Evolutionary conservation across 1,140 invertebrate genomes (phyloP).

Genomic region (Hestina assimilis): DNA sequence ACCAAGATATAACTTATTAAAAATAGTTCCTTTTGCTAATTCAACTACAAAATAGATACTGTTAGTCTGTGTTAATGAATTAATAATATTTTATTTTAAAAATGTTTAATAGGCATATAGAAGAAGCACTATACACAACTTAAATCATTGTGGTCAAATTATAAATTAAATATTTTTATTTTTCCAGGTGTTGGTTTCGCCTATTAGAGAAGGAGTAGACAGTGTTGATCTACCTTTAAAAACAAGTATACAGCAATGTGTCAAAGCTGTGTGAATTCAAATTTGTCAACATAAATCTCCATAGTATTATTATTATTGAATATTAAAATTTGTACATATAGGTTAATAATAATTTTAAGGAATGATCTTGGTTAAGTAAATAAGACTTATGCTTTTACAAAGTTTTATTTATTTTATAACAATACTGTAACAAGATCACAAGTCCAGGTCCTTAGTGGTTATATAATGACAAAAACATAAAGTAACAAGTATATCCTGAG

Average conservation of each 20-base stretch:
- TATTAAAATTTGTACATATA: slow-evolving; percentile 55
- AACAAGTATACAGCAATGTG: slow-evolving; percentile 39
- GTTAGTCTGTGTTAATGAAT: too few relatives aligned
- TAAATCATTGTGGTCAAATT: too few relatives aligned
- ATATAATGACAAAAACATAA: too few relatives aligned
- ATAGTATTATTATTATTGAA: slow-evolving; percentile 42
- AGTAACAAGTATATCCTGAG: too few relatives aligned
- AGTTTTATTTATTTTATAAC: slow-evolving; percentile 4
- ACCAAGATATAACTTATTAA: too few relatives aligned
- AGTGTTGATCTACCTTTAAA: slow-evolving; percentile 40
- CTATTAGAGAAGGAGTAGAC: slow-evolving; percentile 43
- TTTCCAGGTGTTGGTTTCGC: slow-evolving; percentile 55
- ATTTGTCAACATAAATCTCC: slow-evolving; percentile 22
- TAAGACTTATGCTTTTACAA: neutral
- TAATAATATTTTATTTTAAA: too few relatives aligned
- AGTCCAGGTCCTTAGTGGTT: too few relatives aligned
- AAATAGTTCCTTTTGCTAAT: too few relatives aligned
- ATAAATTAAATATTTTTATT: slow-evolving; percentile 6
- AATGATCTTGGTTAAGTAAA: slow-evolving; percentile 19
- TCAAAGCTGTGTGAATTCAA: slow-evolving; percentile 45
- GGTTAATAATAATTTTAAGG: slow-evolving; percentile 21
- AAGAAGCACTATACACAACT: too few relatives aligned
- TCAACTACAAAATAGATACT: too few relatives aligned
- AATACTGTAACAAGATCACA: neutral
- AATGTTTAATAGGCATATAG: too few relatives aligned